These are phyloP conservation scores for Columba guinea DNA, from an alignment of 2,797 vertebrate genomes.

Conservation along the genomic window DNA sequence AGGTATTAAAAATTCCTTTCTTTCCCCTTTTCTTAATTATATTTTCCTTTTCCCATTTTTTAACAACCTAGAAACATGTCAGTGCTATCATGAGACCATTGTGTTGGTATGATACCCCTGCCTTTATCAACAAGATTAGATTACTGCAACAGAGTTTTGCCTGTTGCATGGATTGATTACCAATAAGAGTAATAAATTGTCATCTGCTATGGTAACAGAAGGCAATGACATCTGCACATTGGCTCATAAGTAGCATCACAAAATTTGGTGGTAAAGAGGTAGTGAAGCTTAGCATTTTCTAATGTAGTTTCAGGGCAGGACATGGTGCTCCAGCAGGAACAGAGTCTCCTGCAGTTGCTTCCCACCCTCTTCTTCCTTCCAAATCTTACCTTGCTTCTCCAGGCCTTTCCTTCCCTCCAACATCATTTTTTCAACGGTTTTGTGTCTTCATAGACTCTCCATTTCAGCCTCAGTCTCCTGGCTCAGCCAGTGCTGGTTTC, in stretches of 20 bases:
- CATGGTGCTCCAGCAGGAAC: background rate
- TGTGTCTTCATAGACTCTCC: background rate
- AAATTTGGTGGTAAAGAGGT: background rate
- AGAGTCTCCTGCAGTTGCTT: background rate
- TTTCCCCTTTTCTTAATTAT: background rate
- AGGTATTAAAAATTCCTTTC: background rate
- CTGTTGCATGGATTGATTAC: background rate
- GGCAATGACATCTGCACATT: background rate
- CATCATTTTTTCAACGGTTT: conserved; percentile 16
- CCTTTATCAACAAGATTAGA: background rate
- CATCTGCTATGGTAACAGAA: background rate
- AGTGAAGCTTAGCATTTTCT: background rate
- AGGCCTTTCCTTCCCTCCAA: background rate
- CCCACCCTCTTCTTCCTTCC: background rate
- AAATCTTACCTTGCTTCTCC: background rate
- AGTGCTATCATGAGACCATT: background rate
- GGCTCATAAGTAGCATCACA: background rate
- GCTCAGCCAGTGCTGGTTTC: conserved; percentile 38
- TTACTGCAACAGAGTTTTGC: background rate
- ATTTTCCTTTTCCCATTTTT: background rate
- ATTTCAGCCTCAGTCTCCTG: conserved; percentile 40
- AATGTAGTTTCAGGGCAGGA: background rate
- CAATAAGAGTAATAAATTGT: background rate
- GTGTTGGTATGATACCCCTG: background rate
- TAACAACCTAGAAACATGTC: background rate